phyloP scores from a whole-genome alignment of 2,888 invertebrate species.

The Meganola albula region DNA sequence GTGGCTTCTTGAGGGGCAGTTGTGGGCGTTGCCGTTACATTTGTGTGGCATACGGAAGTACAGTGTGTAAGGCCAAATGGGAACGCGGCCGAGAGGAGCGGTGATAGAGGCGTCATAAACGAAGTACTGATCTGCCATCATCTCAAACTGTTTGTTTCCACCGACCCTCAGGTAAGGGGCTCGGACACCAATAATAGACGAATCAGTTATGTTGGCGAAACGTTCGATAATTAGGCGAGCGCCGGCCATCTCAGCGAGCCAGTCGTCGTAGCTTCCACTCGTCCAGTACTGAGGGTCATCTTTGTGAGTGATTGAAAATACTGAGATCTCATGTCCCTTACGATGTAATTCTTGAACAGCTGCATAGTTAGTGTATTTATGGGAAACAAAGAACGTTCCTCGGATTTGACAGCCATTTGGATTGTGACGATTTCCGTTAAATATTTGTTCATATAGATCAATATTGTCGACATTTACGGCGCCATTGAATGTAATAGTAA shows the following conservation, averaged over 20 bases:
- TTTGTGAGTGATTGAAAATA: conserved; percentile 94
- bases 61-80: conserved; percentile 98
- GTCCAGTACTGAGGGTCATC: conserved; percentile 95
- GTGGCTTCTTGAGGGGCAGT: conserved; percentile 93
- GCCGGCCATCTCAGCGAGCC: conserved; percentile 97
- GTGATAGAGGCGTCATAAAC: conserved; percentile 97
- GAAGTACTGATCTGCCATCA: conserved; percentile 97
- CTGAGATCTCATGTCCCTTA: conserved; percentile 93
- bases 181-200: conserved; percentile 91
- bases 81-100: conserved; percentile 90
- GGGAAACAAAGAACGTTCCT: conserved; percentile 94
- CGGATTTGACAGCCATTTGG: conserved; percentile 93
- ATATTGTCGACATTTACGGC: conserved; percentile 95
- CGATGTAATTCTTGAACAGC: conserved; percentile 93
- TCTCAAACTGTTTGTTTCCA: conserved; percentile 96
- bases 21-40: conserved; percentile 95
- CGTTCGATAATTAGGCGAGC: conserved; percentile 90
- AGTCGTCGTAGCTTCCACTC: conserved; percentile 91
- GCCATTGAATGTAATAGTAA: conserved; percentile 94
- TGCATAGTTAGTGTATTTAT: conserved; percentile 95
- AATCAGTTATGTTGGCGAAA: conserved; percentile 94
- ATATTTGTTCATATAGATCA: conserved; percentile 93
- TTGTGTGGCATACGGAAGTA: conserved; percentile 98
- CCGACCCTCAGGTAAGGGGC: conserved; percentile 94
- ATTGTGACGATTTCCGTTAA: conserved; percentile 89